Evolutionary conservation across 2,113 vertebrate species (phyloP).

Genomic region (Alligator mississippiensis): DNA sequence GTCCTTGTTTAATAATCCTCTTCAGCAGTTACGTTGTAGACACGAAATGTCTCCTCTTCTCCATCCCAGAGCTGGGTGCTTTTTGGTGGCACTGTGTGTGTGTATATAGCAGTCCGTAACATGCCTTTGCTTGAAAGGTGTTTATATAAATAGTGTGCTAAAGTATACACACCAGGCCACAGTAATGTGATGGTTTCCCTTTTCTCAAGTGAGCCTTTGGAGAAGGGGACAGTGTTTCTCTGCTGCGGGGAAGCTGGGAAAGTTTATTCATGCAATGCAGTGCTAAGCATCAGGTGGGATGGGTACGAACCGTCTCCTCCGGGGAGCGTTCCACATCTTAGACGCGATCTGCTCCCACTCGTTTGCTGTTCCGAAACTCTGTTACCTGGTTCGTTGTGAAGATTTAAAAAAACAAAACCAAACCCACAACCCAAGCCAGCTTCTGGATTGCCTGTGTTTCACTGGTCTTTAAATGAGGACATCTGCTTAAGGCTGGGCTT

Average conservation of each 20-base stretch:
- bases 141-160: accelerated
- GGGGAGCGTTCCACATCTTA: conserved; percentile 50
- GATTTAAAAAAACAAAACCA: neutral
- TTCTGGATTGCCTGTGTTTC: accelerated
- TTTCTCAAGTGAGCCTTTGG: accelerated
- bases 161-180: accelerated
- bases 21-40: neutral
- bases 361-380: conserved; percentile 53
- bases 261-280: neutral
- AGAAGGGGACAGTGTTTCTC: neutral
- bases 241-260: neutral
- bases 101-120: neutral
- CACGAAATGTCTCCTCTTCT: accelerated
- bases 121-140: accelerated
- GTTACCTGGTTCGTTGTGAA: conserved; percentile 14
- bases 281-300: neutral
- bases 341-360: conserved; percentile 56
- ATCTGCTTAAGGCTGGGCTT: neutral
- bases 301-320: conserved; percentile 15
- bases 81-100: accelerated
- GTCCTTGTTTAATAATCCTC: neutral
- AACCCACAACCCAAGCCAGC: neutral
- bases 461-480: neutral
- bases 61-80: accelerated
- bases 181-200: accelerated